A percentile compares a stretch with the other conserved stretches of the same genome.
Evolutionary conservation across 2,113 vertebrate genomes (phyloP).

Genomic region (Oxyruncus cristatus): DNA sequence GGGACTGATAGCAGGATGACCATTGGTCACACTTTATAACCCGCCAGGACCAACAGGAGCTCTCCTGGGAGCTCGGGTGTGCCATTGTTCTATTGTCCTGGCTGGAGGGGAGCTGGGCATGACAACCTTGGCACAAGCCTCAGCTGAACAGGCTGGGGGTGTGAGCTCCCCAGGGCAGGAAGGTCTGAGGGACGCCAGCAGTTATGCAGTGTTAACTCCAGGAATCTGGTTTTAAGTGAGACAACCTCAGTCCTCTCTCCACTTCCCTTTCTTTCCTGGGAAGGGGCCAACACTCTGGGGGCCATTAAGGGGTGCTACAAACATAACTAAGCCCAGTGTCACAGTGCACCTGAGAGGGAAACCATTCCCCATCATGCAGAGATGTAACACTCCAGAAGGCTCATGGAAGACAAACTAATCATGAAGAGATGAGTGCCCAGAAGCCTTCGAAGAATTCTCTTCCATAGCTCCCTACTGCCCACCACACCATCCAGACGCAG

Average conservation of each 20-base stretch:
- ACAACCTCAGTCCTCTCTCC: not conserved
- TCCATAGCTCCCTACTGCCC: not conserved
- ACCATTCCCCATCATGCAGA: not conserved
- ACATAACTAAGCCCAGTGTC: not conserved
- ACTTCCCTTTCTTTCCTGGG: not conserved
- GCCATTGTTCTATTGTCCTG: not conserved
- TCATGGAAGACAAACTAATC: not conserved
- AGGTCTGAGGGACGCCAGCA: not conserved
- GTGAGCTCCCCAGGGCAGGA: not conserved
- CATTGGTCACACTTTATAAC: not conserved
- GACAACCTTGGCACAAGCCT: not conserved
- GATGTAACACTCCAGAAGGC: not conserved
- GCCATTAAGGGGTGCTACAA: not conserved
- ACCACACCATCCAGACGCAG: not conserved
- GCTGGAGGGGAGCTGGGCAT: not conserved
- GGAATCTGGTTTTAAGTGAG: not conserved
- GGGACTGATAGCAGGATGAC: not conserved
- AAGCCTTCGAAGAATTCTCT: not conserved
- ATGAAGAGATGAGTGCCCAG: not conserved
- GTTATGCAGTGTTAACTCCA: not conserved
- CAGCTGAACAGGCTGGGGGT: not conserved
- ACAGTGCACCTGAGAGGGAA: not conserved
- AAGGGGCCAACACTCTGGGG: not conserved
- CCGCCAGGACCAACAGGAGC: not conserved
- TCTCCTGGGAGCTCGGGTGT: not conserved